Percentiles rank a stretch among this genome's conserved stretches.
Conservation (phyloP, 2,113 vertebrate species). For the Stegastes partitus region DNA sequence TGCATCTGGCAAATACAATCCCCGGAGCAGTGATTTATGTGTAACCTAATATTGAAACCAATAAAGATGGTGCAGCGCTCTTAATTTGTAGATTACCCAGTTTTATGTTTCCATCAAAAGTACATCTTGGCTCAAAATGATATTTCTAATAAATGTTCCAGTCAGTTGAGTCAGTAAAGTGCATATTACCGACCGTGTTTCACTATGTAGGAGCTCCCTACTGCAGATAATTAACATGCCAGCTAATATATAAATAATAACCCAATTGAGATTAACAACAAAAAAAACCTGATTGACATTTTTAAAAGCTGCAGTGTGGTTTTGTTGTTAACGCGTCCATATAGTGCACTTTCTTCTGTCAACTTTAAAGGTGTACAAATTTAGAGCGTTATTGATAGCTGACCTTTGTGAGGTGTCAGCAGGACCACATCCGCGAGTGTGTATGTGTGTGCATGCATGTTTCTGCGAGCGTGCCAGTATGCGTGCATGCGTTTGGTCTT, state of each 20-base stretch:
- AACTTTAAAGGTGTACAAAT: slow-evolving; percentile 62
- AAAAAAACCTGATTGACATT: background rate
- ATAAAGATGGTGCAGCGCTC: background rate
- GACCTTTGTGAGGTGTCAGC: slow-evolving; percentile 73
- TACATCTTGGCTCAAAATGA: too few species aligned
- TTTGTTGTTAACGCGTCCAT: slow-evolving; percentile 18
- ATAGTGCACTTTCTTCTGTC: slow-evolving; percentile 45
- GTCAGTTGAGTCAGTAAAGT: background rate
- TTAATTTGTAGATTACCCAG: background rate
- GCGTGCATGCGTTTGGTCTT: slow-evolving; percentile 63
- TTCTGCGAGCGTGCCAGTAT: background rate
- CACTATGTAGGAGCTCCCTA: background rate
- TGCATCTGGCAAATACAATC: background rate
- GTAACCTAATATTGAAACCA: background rate
- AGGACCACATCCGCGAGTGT: slow-evolving; percentile 59
- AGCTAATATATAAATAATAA: background rate
- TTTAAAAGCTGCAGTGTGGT: slow-evolving; percentile 13
- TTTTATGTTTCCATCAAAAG: slow-evolving; percentile 1
- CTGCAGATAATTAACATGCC: background rate
- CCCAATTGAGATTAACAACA: background rate
- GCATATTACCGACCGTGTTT: background rate
- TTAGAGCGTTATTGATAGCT: slow-evolving; percentile 74
- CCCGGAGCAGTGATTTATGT: background rate
- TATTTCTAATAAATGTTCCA: background rate
- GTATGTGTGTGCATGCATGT: slow-evolving; percentile 27